A percentile compares a stretch with the other conserved stretches of the same genome.
Conservation (phyloP, 2,888 invertebrate genomes). For the Yponomeuta cagnagella region DNA sequence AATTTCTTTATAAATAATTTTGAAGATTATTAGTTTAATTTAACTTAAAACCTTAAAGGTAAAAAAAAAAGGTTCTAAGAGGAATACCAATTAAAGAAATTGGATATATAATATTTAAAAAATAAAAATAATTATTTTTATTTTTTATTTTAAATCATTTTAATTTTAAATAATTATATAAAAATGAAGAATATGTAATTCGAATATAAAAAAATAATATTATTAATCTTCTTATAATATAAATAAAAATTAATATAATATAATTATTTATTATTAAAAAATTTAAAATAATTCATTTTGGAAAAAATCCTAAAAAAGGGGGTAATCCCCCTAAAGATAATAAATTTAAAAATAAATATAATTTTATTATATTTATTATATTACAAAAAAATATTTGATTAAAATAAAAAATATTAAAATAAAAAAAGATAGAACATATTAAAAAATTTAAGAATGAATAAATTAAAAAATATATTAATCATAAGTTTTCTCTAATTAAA, state of each 20-base stretch:
- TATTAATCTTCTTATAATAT: slow-evolving; percentile 71
- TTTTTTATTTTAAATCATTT: slow-evolving; percentile 57
- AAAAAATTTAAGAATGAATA: slow-evolving; percentile 62
- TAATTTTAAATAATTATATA: slow-evolving; percentile 65
- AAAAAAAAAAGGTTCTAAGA: slow-evolving; percentile 49
- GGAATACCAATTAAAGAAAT: slow-evolving; percentile 45
- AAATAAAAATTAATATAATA: slow-evolving; percentile 54
- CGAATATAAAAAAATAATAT: slow-evolving; percentile 75
- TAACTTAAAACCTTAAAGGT: slow-evolving; percentile 74
- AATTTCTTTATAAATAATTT: slow-evolving; percentile 74
- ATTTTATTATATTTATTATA: slow-evolving; percentile 59
- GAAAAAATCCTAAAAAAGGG: slow-evolving; percentile 77
- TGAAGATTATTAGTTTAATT: slow-evolving; percentile 78
- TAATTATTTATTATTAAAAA: slow-evolving; percentile 58
- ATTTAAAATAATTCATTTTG: slow-evolving; percentile 77
- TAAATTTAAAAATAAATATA: slow-evolving; percentile 69
- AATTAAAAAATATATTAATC: slow-evolving; percentile 59
- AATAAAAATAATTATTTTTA: slow-evolving; percentile 46
- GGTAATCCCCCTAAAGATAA: slow-evolving; percentile 76
- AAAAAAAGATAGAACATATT: slow-evolving; percentile 63
- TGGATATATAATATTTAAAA: slow-evolving; percentile 37
- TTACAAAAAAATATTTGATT: slow-evolving; percentile 67
- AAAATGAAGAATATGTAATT: slow-evolving; percentile 61
- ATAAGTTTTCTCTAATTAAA: slow-evolving; percentile 61
- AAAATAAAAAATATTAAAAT: slow-evolving; percentile 63